Conservation (phyloP, 1,140 invertebrate species). For the Homarus americanus region DNA sequence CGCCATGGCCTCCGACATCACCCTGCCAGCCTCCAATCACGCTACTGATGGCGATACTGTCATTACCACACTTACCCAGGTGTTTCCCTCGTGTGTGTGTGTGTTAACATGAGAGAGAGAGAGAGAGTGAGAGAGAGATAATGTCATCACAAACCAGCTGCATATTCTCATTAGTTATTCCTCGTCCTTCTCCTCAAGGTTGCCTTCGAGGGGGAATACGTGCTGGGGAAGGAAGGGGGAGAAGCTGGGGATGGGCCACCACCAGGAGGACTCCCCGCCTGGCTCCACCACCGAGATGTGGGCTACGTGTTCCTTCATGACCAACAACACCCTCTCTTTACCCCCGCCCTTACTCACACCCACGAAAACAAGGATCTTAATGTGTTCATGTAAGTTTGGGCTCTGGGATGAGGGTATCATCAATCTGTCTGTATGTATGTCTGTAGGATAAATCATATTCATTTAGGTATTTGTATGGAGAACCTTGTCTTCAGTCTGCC, state of each 20-base stretch:
- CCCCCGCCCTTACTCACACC: background rate
- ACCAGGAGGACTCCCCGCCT: background rate
- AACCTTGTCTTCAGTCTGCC: too few species aligned
- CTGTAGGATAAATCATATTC: too few species aligned
- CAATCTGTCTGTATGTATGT: too few species aligned
- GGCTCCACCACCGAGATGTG: background rate
- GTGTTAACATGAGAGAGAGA: too few species aligned
- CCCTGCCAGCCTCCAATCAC: background rate
- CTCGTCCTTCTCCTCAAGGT: background rate
- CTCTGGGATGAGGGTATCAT: too few species aligned
- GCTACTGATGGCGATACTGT: constrained; percentile 9
- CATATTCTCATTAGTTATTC: too few species aligned
- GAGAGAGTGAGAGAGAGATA: too few species aligned
- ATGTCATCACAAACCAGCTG: too few species aligned
- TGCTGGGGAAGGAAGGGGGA: background rate
- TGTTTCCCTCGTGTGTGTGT: too few species aligned
- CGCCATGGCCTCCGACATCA: background rate
- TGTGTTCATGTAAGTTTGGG: constrained; percentile 48
- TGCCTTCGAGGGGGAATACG: background rate
- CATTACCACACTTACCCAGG: constrained; percentile 33
- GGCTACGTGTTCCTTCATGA: constrained; percentile 28
- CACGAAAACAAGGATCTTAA: background rate
- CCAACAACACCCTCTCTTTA: background rate
- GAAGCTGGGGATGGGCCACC: background rate
- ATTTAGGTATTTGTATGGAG: too few species aligned